phyloP scores from a whole-genome alignment of 1,140 invertebrate species.

The Euglossa dilemma region DNA sequence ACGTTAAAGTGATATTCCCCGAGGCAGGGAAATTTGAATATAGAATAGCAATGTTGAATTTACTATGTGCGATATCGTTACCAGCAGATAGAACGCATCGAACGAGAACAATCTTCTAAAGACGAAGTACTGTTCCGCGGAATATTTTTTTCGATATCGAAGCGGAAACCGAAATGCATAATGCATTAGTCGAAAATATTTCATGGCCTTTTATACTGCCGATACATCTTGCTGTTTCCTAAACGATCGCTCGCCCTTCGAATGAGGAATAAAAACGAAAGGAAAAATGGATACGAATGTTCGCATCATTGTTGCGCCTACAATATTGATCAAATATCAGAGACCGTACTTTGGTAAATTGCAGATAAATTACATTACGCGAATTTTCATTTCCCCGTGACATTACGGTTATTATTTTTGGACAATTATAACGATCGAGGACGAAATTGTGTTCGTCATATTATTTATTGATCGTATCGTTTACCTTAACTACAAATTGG shows the following conservation, averaged over 20 bases:
- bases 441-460: too few species aligned
- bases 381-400: too few species aligned
- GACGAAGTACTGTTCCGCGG: constrained; percentile 19
- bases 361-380: too few species aligned
- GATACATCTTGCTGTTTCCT: constrained; percentile 1
- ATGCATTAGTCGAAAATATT: constrained; percentile 59
- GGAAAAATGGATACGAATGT: background rate
- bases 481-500: too few species aligned
- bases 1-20: constrained; percentile 28
- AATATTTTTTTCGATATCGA: constrained; percentile 63
- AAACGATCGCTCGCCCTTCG: background rate
- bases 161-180: constrained; percentile 52
- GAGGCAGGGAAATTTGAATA: constrained; percentile 51
- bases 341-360: too few species aligned
- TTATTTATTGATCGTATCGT: too few species aligned
- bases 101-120: constrained; percentile 39
- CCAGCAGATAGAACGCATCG: constrained; percentile 17
- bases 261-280: background rate
- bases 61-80: constrained; percentile 43
- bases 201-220: constrained; percentile 5
- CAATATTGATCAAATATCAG: background rate
- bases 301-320: background rate
- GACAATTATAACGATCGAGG: too few species aligned
- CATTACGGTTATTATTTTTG: too few species aligned
- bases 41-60: constrained; percentile 43